phyloP scores from a whole-genome alignment of 1,140 invertebrate species.

The Scaptomyza pallida region DNA sequence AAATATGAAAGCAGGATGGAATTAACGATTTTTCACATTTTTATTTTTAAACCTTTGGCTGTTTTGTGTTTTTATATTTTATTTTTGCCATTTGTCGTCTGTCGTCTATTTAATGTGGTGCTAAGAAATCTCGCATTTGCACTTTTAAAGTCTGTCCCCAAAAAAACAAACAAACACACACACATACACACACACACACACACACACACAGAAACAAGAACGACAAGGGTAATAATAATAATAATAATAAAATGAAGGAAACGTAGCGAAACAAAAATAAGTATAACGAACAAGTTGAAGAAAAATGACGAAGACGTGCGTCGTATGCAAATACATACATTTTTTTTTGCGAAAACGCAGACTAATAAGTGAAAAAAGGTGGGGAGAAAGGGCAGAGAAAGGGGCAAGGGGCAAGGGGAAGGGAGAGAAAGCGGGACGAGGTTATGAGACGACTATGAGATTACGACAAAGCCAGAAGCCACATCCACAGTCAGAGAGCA shows the following conservation, averaged over 20 bases:
- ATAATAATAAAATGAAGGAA: conserved; percentile 66
- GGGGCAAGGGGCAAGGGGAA: background rate
- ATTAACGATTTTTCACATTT: conserved; percentile 34
- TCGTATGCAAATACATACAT: conserved; percentile 78
- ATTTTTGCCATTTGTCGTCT: conserved; percentile 34
- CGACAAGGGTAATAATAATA: conserved; percentile 10
- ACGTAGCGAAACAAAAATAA: conserved; percentile 54
- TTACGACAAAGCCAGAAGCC: conserved; percentile 36
- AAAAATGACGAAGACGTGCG: conserved; percentile 77
- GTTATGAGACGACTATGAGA: conserved; percentile 10
- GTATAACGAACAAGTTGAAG: conserved; percentile 63
- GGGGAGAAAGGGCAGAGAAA: conserved; percentile 23
- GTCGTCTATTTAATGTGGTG: conserved; percentile 60
- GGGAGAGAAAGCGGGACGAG: background rate
- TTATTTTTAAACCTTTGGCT: conserved; percentile 22
- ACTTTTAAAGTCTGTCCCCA: conserved; percentile 47
- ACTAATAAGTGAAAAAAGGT: conserved; percentile 73
- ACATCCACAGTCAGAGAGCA: conserved; percentile 15
- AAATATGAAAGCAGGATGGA: conserved; percentile 14
- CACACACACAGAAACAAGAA: conserved; percentile 16
- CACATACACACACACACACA: no score
- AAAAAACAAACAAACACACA: conserved; percentile 11
- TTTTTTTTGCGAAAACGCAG: conserved; percentile 73
- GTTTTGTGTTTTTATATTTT: background rate
- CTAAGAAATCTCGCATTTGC: conserved; percentile 76